phyloP scores from a whole-genome alignment of 2,113 vertebrate species.

The Osmerus mordax region DNA sequence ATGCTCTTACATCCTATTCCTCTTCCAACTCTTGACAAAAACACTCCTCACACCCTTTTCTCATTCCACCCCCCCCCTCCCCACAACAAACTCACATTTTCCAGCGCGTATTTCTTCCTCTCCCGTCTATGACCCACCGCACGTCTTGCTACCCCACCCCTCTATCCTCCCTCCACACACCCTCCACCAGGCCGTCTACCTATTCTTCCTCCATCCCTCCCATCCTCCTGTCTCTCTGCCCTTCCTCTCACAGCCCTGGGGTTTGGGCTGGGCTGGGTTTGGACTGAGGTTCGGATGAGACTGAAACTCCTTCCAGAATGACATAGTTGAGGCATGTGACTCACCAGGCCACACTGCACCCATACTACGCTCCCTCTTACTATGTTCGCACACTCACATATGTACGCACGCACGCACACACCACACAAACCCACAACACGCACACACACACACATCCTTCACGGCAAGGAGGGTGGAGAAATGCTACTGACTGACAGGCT shows the following conservation, averaged over 20 bases:
- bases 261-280: slow-evolving; percentile 1
- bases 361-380: slow-evolving; percentile 42
- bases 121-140: slow-evolving; percentile 14
- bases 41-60: too few relatives aligned
- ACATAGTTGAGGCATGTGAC: slow-evolving; percentile 68
- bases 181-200: slow-evolving; percentile 2
- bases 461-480: neutral
- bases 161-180: neutral
- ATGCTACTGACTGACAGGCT: slow-evolving; percentile 31
- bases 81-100: slow-evolving; percentile 10
- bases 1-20: too few relatives aligned
- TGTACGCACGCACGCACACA: slow-evolving; percentile 8
- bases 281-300: slow-evolving; percentile 34
- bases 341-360: slow-evolving; percentile 66
- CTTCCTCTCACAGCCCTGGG: slow-evolving; percentile 13
- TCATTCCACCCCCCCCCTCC: neutral
- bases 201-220: slow-evolving; percentile 1
- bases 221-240: slow-evolving; percentile 2
- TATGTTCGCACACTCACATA: slow-evolving; percentile 1
- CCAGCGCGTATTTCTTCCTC: slow-evolving; percentile 17
- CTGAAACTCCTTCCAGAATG: slow-evolving; percentile 55
- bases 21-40: too few relatives aligned
- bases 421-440: slow-evolving; percentile 16
- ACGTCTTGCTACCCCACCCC: slow-evolving; percentile 3
- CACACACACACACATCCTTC: neutral